Evolutionary conservation across 2,888 invertebrate genomes (phyloP).

Genomic region (Crematogaster levior): DNA sequence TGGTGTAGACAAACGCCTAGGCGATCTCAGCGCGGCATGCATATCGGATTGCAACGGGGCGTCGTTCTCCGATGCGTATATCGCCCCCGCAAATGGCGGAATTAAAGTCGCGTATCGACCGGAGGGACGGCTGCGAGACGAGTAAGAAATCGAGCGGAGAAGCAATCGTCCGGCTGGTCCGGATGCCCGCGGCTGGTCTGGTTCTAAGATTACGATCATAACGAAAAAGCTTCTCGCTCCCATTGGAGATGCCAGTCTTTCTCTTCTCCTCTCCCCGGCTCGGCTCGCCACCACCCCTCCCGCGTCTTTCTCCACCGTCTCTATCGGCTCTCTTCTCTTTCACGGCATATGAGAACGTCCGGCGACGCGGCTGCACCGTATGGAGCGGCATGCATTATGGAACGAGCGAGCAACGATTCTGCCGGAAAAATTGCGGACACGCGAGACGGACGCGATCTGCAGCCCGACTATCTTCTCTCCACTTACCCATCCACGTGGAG

Average conservation of each 20-base stretch:
- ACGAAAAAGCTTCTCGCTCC: slow-evolving; percentile 80
- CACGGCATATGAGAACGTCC: slow-evolving; percentile 73
- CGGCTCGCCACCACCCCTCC: slow-evolving; percentile 7
- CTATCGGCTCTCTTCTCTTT: slow-evolving; percentile 37
- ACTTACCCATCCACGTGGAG: slow-evolving; percentile 23
- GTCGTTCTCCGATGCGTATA: slow-evolving; percentile 54
- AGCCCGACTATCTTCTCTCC: slow-evolving; percentile 68
- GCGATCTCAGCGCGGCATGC: slow-evolving; percentile 24
- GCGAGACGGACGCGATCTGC: slow-evolving; percentile 78
- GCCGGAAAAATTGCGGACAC: slow-evolving; percentile 82
- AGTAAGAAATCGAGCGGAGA: slow-evolving; percentile 67
- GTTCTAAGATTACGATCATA: slow-evolving; percentile 82
- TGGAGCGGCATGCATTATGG: slow-evolving; percentile 82
- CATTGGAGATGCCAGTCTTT: slow-evolving; percentile 70
- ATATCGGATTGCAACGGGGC: slow-evolving; percentile 57
- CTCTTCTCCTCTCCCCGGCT: slow-evolving; percentile 24
- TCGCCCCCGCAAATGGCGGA: slow-evolving; percentile 40
- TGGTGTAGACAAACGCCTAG: slow-evolving; percentile 44
- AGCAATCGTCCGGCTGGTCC: slow-evolving; percentile 73
- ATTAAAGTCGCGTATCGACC: slow-evolving; percentile 54
- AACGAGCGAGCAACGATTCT: slow-evolving; percentile 79
- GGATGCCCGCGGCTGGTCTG: slow-evolving; percentile 79
- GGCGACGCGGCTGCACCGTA: slow-evolving; percentile 74
- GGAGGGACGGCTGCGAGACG: slow-evolving; percentile 47
- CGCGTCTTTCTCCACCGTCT: slow-evolving; percentile 1